These are phyloP conservation scores for Allacma fusca DNA, from an alignment of 2,888 invertebrate genomes.

Conservation along the genomic window DNA sequence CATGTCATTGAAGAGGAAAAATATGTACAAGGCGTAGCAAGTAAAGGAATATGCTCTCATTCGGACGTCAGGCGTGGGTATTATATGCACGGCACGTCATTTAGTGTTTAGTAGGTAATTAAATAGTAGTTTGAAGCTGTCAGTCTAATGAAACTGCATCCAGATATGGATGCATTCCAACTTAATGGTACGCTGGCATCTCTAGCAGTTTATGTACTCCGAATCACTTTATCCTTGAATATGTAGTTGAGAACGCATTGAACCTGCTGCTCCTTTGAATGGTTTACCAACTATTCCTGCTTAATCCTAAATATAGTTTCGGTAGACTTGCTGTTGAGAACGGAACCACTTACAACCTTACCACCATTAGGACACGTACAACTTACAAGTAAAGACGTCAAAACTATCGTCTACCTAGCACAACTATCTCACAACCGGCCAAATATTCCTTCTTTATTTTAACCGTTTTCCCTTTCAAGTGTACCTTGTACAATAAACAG, in stretches of 20 bases:
- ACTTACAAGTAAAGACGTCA: slow-evolving; percentile 30
- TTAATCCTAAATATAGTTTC: slow-evolving; percentile 30
- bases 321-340: slow-evolving; percentile 17
- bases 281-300: slow-evolving; percentile 19
- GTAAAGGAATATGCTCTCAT: background rate
- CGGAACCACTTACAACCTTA: slow-evolving; percentile 21
- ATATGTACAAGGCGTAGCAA: slow-evolving; percentile 1
- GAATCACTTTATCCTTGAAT: slow-evolving; percentile 11
- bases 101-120: slow-evolving; percentile 29
- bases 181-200: slow-evolving; percentile 27
- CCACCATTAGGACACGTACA: slow-evolving; percentile 22
- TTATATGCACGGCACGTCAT: slow-evolving; percentile 23
- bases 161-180: slow-evolving; percentile 35
- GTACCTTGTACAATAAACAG: no score
- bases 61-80: slow-evolving; percentile 26
- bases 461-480: background rate
- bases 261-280: slow-evolving; percentile 17
- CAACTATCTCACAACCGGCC: background rate
- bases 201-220: background rate
- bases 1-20: slow-evolving; percentile 14
- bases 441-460: no score
- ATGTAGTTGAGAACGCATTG: background rate
- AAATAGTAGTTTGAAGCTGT: slow-evolving; percentile 22
- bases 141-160: slow-evolving; percentile 30
- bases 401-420: slow-evolving; percentile 21